Conservation (phyloP, 2,113 vertebrate genomes). For the Recurvirostra avosetta region DNA sequence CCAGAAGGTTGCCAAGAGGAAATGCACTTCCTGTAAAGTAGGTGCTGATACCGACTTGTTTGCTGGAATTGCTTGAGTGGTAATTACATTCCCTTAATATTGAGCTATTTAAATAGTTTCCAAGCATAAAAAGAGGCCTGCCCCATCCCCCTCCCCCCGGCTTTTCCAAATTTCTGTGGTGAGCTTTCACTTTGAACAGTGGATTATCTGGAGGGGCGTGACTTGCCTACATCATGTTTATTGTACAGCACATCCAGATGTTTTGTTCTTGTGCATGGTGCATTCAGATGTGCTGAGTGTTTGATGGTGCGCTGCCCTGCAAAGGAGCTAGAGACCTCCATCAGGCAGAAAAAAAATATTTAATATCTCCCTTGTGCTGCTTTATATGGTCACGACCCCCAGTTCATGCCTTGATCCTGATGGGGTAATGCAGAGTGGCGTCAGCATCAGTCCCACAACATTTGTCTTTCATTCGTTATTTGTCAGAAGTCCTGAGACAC, state of each 20-base stretch:
- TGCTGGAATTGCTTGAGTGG: slow-evolving; percentile 45
- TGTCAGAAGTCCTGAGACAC: background rate
- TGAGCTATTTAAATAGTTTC: slow-evolving; percentile 56
- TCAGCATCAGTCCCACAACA: background rate
- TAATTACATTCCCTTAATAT: slow-evolving; percentile 40
- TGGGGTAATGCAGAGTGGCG: fast-evolving
- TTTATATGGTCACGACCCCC: fast-evolving
- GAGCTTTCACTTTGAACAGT: background rate
- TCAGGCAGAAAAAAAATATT: fast-evolving
- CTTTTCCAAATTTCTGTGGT: background rate
- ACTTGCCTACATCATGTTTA: background rate
- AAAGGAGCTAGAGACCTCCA: background rate
- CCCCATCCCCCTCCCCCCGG: fast-evolving
- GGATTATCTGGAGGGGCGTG: background rate
- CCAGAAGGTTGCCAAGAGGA: slow-evolving; percentile 35
- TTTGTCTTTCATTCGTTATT: background rate
- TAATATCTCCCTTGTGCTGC: fast-evolving
- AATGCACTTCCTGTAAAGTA: slow-evolving; percentile 51
- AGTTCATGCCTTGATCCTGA: fast-evolving
- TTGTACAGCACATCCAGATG: background rate
- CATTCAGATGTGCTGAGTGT: fast-evolving
- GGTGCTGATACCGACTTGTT: background rate
- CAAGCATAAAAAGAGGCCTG: slow-evolving; percentile 17
- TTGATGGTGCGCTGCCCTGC: background rate
- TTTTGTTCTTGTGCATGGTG: fast-evolving